Evolutionary conservation across 2,113 vertebrate species (phyloP), one percentile per base, ranked within the genome.

Genomic region (Nothobranchius furzeri): DNA sequence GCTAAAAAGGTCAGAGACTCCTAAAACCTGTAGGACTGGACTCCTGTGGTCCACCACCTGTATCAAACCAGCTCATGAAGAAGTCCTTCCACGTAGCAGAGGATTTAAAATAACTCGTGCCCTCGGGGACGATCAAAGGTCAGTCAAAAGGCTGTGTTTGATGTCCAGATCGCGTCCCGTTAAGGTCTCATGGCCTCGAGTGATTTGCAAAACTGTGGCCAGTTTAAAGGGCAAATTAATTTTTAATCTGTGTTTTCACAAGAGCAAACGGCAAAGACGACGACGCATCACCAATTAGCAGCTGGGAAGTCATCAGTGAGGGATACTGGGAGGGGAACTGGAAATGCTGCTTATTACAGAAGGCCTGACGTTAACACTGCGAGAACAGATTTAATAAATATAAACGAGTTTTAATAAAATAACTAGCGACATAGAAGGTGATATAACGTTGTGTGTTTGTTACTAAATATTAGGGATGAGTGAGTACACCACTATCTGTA

Each of bases 331-430:
- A 83, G 90, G 88, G 92, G 87, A 83, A 85, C 93, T 75, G 89
- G 93, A 92, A 91, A 88, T 78, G 15, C 90, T 86, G 92, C 89
- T 90, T 93, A 93, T 91, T 92, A 92, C 94, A 95, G 93, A 95
- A 95, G 94, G 93, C 93, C 85, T 88, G 89, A 82, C 92, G 92
- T 92, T 91, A 90, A 86, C 92, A 82, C 88, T 60, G 90, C 87
- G 93, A 87, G 89, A 64, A 11, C 91, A 84, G 87, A 78, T 12
- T 45, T 45, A 3, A 11, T 12, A 11, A 45, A 45, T 40, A 40
- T 40, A 1, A 40, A 9, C 7, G 3, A 30, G 30, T 30, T 30
- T 30, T 30, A 30, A 30, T 30, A 0, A 30, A 30, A 30, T 40
- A 40, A 40, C 9, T 40, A 40, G 37, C 37, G 4, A 40, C 6